Conservation (phyloP, 2,113 vertebrate species). For the Etheostoma spectabile region DNA sequence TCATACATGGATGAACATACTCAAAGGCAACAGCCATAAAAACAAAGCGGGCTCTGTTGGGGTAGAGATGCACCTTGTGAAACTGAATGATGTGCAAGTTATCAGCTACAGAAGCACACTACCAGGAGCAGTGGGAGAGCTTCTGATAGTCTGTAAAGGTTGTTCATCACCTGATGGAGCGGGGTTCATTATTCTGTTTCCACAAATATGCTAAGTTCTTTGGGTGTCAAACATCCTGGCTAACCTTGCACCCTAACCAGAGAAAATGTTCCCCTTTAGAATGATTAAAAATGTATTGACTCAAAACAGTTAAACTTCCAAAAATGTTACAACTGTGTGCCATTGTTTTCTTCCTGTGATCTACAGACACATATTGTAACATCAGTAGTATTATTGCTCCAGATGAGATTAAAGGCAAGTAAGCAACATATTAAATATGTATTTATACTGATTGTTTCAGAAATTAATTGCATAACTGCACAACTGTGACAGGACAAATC, state of each 20-base stretch:
- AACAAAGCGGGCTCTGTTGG: slow-evolving; percentile 23
- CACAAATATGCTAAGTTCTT: slow-evolving; percentile 7
- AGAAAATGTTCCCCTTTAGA: background rate
- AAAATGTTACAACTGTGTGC: background rate
- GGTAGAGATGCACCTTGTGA: slow-evolving; percentile 32
- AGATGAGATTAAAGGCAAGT: background rate
- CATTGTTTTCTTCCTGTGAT: background rate
- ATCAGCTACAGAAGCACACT: slow-evolving; percentile 10
- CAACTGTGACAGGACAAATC: background rate
- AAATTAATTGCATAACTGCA: background rate
- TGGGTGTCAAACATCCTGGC: background rate
- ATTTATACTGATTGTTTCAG: background rate
- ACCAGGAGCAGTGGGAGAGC: slow-evolving; percentile 36
- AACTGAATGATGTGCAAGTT: slow-evolving; percentile 39
- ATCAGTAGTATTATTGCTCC: background rate
- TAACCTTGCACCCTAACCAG: background rate
- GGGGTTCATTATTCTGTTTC: slow-evolving; percentile 33
- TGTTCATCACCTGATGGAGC: slow-evolving; percentile 15
- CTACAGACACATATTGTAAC: background rate
- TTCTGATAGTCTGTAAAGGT: background rate
- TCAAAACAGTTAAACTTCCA: background rate
- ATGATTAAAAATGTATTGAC: background rate
- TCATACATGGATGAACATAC: slow-evolving; percentile 43
- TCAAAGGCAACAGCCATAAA: slow-evolving; percentile 42
- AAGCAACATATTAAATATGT: background rate